Base-by-base conservation (phyloP, 2,113 vertebrate species). In the Brachyistius frenatus region DNA sequence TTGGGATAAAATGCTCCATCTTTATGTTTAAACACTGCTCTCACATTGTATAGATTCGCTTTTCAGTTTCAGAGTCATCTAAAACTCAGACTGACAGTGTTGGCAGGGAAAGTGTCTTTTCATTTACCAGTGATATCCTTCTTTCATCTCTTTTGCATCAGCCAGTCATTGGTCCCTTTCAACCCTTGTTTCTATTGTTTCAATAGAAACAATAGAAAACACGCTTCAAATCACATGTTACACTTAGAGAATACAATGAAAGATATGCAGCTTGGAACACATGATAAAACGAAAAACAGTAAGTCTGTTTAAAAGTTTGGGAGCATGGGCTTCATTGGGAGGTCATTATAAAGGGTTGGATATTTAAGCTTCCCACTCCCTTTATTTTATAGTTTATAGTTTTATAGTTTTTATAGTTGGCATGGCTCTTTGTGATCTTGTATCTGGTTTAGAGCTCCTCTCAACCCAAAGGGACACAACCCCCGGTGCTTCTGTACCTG, bases 51-150 rank as follows among this genome's bases (percentile, higher is more conserved):
- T 23, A 0, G 49, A 33, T 62, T 53, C 31, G n/a, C 4, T 52
- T 81, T 39, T 57, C 5, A 41, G 23, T 69, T 37, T 41, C 13
- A 61, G 60, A n/a, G 5, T 50, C 16, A 65, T 37, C n/a, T 35
- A 56, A 4, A 15, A 37, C 4, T 69, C 3, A 30, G 35, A 14
- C 37, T 31, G 16, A 7, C 36, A 30, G 30, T 36, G 31, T 1
- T 55, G 36, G 53, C 30, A 46, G 49, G 37, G 23, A 11, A 73
- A 33, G 13, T 7, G 2, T 2, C 23, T 52, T 68, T 53, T 5
- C 4, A 3, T 9, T 11, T 44, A 10, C 2, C 7, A 41, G 39
- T 41, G 36, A n/a, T 41, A 52, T 15, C 2, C n/a, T 36, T 66
- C 30, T 47, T 67, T 66, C 41, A 35, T 36, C 7, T 41, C 49